Base-by-base conservation (phyloP, 2,113 vertebrate genomes). In the Craseonycteris thonglongyai region DNA sequence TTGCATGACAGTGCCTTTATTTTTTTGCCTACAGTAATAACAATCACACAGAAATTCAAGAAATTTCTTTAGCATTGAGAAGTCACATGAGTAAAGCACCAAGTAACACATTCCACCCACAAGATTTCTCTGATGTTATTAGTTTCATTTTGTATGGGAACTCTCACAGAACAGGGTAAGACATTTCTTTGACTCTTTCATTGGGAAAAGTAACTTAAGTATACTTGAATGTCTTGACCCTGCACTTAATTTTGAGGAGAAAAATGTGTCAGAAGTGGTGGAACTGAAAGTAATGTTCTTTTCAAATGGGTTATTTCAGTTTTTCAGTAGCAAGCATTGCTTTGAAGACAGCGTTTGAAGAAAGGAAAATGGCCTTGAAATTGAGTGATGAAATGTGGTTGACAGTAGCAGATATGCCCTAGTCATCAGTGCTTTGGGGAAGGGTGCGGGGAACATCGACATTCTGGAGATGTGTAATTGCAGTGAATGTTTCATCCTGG, bases 51-150 rank as follows among this genome's bases (percentile, higher is more conserved):
- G 99, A 99, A 98, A 99, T 99, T 96, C 99, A 99, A 96, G 99
- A 99, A 96, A 99, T 99, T 89, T 99, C 99, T 42, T 96, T 99
- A 98, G 99, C 99, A 76, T 98, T 99, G 94, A 98, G 99, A 95
- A 99, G 98, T 95, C 99, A 99, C 96, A 99, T 99, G 99, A 99
- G 98, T 98, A 99, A 99, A 97, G 97, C 99, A 69, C 99, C 99
- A 1, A 99, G 99, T 98, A 99, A 99, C 97, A 99, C 99, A 85
- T 99, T 99, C 96, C 99, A 99, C 95, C 99, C 99, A 0, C 99
- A 99, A 98, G 99, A 99, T 97, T 99, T 99, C 98, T 99, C 99
- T 16, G 99, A 99, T 98, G 99, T 99, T 94, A 99, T 99, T 97
- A 99, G 99, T 98, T 99, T 99, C 98, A 99, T 99, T 97, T 97